Conservation (phyloP, 1,140 invertebrate species). For the Heliconius congener region DNA sequence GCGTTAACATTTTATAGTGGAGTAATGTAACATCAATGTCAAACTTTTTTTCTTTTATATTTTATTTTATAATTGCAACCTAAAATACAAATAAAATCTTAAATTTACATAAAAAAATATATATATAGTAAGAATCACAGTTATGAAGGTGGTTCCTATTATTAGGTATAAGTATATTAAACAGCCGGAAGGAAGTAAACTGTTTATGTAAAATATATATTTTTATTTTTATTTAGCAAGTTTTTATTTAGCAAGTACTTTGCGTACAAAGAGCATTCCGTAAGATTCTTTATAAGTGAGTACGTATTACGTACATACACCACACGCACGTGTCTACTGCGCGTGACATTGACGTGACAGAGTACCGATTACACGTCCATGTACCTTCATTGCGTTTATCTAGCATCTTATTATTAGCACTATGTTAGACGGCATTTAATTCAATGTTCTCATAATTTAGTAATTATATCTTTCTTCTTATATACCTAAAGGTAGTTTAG, state of each 20-base stretch:
- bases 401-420: slow-evolving; percentile 7
- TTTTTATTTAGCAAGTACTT: too few relatives aligned
- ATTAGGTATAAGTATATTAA: too few relatives aligned
- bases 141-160: too few relatives aligned
- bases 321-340: slow-evolving; percentile 51
- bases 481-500: too few relatives aligned
- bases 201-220: too few relatives aligned
- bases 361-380: slow-evolving; percentile 64
- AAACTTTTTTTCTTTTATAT: background rate
- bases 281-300: too few relatives aligned
- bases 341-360: slow-evolving; percentile 57
- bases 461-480: background rate
- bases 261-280: too few relatives aligned
- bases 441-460: background rate
- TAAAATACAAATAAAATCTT: too few relatives aligned
- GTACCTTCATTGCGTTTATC: slow-evolving; percentile 5
- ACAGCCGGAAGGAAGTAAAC: too few relatives aligned
- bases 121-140: background rate
- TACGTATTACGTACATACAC: slow-evolving; percentile 23
- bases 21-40: background rate
- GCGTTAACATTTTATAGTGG: background rate
- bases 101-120: too few relatives aligned
- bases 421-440: background rate
- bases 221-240: too few relatives aligned
- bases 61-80: too few relatives aligned